phyloP scores from a whole-genome alignment of 2,888 invertebrate species.

The Drosophila quinaria region DNA sequence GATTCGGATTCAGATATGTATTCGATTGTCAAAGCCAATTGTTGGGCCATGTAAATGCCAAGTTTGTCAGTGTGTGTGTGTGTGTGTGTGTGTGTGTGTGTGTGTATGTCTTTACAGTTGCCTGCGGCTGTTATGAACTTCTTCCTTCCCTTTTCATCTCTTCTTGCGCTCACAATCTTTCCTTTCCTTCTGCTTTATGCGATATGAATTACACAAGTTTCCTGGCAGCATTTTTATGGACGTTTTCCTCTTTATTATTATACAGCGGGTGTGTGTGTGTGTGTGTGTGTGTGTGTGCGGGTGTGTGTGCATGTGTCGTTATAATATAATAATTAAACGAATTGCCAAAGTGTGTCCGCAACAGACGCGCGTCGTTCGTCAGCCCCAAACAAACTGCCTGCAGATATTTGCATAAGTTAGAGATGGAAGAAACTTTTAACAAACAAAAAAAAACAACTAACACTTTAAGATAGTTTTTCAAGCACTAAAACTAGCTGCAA shows the following conservation, averaged over 20 bases:
- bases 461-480: background rate
- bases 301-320: slow-evolving; percentile 38
- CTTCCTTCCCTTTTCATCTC: background rate
- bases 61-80: slow-evolving; percentile 5
- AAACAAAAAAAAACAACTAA: slow-evolving; percentile 7
- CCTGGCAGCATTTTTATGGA: slow-evolving; percentile 75
- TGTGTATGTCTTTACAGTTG: slow-evolving; percentile 46
- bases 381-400: slow-evolving; percentile 34
- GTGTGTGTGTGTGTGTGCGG: slow-evolving; percentile 1
- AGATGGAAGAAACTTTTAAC: slow-evolving; percentile 29
- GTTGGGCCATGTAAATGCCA: slow-evolving; percentile 67
- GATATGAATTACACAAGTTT: slow-evolving; percentile 81
- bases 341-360: slow-evolving; percentile 82
- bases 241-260: slow-evolving; percentile 79
- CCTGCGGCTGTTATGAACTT: slow-evolving; percentile 52
- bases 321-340: slow-evolving; percentile 84
- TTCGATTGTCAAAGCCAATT: slow-evolving; percentile 79
- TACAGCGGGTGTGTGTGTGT: slow-evolving; percentile 44
- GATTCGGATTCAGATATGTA: slow-evolving; percentile 56
- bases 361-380: slow-evolving; percentile 72
- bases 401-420: slow-evolving; percentile 32
- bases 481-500: background rate
- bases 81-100: no score
- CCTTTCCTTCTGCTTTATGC: slow-evolving; percentile 57
- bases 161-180: background rate